Evolutionary conservation across 2,797 vertebrate genomes (phyloP), one percentile per base, ranked within the genome.

Genomic region (Dipus sagitta): DNA sequence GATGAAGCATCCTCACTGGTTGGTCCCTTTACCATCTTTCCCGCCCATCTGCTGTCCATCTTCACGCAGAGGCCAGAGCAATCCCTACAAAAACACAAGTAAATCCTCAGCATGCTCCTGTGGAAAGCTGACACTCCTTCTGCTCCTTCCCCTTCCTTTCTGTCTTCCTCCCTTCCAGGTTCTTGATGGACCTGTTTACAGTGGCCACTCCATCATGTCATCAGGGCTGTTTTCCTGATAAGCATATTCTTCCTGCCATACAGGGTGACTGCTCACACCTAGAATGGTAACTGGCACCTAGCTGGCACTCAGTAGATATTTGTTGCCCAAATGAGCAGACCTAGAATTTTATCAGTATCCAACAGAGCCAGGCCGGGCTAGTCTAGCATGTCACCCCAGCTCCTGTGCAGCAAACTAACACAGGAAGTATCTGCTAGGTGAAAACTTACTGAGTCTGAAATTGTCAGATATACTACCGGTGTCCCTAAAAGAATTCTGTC

Each of bases 381-480:
- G 10, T 23, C 15, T 28, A 24, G 34, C 64, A 28, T 90, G 0
- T 26, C 15, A 58, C 38, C 42, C 64, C 38, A 72, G 72, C 34
- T 52, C n/a, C 70, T 10, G 13, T 1, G 34, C 42, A 32, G 4
- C 52, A 32, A 8, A 42, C 30, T 20, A 15, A 86, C 54, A 58
- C 17, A 64, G 21, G 42, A 52, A 62, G 11, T 6, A 0, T 21
- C 42, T 21, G 2, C 23, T 32, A 4, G 8, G 2, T 0, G 26
- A 80, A 52, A 64, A 47, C 38, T 81, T 34, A 20, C 30, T 15
- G 74, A 60, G 34, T 26, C 76, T 67, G 74, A 65, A 71, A 12
- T 8, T 23, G 34, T 71, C n/a, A 24, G 24, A 1, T 26, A 1
- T 12, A 1, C 14, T 38, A 15, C 70, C 30, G 65, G 30, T 1